Conservation (phyloP, 2,888 invertebrate species). For the Himalopsyche tibetana region DNA sequence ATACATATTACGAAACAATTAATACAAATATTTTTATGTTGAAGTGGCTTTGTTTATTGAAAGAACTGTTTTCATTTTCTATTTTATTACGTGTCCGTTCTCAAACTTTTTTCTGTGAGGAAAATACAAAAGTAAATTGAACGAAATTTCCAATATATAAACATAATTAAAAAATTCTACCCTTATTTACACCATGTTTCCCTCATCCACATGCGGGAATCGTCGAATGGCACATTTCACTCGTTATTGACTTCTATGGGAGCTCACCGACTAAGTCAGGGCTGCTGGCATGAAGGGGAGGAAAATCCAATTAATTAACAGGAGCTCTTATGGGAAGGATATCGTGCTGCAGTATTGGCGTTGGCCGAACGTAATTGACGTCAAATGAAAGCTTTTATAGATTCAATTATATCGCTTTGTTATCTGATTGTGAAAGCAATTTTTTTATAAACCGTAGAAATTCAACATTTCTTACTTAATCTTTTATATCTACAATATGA, state of each 20-base stretch:
- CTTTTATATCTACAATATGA: too few relatives aligned
- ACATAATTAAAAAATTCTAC: background rate
- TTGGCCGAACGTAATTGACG: background rate
- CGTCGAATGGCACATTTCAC: background rate
- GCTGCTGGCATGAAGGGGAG: background rate
- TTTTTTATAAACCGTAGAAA: too few relatives aligned
- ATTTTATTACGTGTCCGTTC: too few relatives aligned
- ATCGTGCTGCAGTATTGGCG: background rate
- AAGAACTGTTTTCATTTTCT: too few relatives aligned
- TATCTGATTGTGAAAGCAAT: too few relatives aligned
- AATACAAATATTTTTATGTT: too few relatives aligned
- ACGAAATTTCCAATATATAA: too few relatives aligned
- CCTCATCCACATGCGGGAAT: background rate
- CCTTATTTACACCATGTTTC: background rate
- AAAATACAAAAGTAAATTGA: too few relatives aligned
- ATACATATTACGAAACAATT: too few relatives aligned
- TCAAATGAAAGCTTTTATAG: background rate
- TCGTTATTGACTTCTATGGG: background rate
- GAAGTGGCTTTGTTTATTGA: too few relatives aligned
- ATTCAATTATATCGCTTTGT: background rate
- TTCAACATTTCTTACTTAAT: too few relatives aligned
- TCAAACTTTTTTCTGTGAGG: too few relatives aligned
- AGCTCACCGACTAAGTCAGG: background rate
- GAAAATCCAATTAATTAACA: slow-evolving; percentile 14
- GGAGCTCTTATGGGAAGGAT: background rate